Evolutionary conservation across 2,888 invertebrate species (phyloP).

Genomic region (Drosophila sordidula): DNA sequence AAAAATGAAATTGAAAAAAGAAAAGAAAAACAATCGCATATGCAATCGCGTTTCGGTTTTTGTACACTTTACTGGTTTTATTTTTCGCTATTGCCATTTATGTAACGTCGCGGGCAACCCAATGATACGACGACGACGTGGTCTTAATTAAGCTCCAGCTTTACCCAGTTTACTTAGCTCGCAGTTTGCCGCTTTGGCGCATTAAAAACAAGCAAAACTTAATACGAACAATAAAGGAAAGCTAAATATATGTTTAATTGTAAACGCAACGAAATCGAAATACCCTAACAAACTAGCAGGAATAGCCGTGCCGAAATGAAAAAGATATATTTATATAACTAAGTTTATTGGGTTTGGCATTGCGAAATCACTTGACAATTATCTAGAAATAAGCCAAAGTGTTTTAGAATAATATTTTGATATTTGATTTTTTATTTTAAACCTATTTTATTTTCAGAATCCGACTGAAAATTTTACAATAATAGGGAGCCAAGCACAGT

Average conservation of each 20-base stretch:
- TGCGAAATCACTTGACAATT: no score
- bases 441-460: no score
- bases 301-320: no score
- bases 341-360: no score
- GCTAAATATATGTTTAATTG: slow-evolving; percentile 14
- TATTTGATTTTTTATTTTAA: no score
- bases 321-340: no score
- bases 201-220: slow-evolving; percentile 28
- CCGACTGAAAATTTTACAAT: no score
- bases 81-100: slow-evolving; percentile 47
- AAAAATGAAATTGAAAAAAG: neutral
- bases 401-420: no score
- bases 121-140: slow-evolving; percentile 43
- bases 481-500: no score
- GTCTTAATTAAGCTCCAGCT: slow-evolving; percentile 71
- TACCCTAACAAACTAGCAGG: neutral
- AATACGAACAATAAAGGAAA: slow-evolving; percentile 38
- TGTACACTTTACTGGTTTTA: slow-evolving; percentile 21
- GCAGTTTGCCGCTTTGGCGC: slow-evolving; percentile 32
- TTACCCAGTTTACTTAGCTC: slow-evolving; percentile 45
- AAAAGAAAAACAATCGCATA: slow-evolving; percentile 37
- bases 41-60: slow-evolving; percentile 31
- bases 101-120: slow-evolving; percentile 45
- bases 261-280: slow-evolving; percentile 3
- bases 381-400: no score